Conservation (phyloP, 2,113 vertebrate genomes). For the Lynx canadensis region DNA sequence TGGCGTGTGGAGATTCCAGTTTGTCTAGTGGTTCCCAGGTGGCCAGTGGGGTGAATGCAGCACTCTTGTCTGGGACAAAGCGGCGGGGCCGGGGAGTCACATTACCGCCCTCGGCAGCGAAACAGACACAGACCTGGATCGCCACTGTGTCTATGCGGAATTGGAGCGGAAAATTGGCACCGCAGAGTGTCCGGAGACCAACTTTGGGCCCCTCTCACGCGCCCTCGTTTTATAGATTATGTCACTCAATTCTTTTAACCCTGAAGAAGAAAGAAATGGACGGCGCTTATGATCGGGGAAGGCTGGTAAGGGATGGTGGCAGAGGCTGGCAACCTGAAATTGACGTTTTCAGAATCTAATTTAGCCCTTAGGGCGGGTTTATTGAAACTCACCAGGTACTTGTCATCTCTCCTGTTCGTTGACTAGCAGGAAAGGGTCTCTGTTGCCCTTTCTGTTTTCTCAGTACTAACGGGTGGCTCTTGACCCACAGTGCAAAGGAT, state of each 20-base stretch:
- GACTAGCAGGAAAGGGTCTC: not conserved
- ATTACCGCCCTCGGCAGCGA: not conserved
- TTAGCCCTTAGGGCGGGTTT: not conserved
- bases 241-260: not conserved
- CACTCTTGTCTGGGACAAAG: not conserved
- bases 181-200: not conserved
- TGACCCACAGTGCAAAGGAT: slow-evolving; percentile 82
- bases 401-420: not conserved
- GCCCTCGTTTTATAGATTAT: not conserved
- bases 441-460: not conserved
- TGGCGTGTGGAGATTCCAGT: not conserved
- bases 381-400: not conserved
- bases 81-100: not conserved
- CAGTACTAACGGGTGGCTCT: slow-evolving; percentile 58
- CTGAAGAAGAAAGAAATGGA: not conserved
- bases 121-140: not conserved
- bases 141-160: not conserved
- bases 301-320: not conserved
- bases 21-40: not conserved
- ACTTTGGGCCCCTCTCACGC: not conserved
- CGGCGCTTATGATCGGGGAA: not conserved
- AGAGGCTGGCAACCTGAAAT: not conserved
- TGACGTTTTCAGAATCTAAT: not conserved
- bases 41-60: not conserved
- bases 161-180: not conserved